Evolutionary conservation across 2,888 invertebrate species (phyloP).

Genomic region (Hemicrepidius hirtus): DNA sequence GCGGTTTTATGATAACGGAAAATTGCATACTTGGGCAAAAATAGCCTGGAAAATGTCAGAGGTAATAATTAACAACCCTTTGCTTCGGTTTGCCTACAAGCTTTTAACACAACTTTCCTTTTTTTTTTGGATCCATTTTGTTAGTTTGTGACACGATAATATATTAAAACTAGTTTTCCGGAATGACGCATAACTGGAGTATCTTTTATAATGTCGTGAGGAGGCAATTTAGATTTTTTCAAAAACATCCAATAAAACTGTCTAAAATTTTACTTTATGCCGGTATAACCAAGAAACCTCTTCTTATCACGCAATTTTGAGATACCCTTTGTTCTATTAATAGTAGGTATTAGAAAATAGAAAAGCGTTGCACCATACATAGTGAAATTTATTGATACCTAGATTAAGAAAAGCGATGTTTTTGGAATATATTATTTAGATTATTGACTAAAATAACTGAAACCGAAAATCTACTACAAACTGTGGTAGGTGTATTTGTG

Average conservation of each 20-base stretch:
- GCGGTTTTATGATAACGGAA: conserved; percentile 22
- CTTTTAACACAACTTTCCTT: background rate
- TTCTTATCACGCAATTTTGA: conserved; percentile 14
- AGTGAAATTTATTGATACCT: too few species aligned
- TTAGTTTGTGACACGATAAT: too few species aligned
- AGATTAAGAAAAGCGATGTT: background rate
- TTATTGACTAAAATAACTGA: too few species aligned
- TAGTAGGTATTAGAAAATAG: background rate
- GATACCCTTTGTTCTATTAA: background rate
- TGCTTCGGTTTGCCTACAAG: background rate
- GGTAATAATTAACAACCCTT: conserved; percentile 2
- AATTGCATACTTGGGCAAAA: conserved; percentile 1
- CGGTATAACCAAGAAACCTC: background rate
- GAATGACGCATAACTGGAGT: background rate
- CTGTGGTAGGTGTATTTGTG: too few species aligned
- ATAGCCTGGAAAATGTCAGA: background rate
- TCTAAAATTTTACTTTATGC: conserved; percentile 6
- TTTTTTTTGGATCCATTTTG: too few species aligned
- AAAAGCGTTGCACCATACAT: background rate
- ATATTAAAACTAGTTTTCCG: background rate
- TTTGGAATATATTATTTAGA: too few species aligned
- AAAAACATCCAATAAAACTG: conserved; percentile 8
- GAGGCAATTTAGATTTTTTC: background rate
- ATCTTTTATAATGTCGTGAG: background rate
- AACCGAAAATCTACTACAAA: too few species aligned